Base-by-base conservation (phyloP, 2,113 vertebrate genomes). In the Hippocampus guttulatus region DNA sequence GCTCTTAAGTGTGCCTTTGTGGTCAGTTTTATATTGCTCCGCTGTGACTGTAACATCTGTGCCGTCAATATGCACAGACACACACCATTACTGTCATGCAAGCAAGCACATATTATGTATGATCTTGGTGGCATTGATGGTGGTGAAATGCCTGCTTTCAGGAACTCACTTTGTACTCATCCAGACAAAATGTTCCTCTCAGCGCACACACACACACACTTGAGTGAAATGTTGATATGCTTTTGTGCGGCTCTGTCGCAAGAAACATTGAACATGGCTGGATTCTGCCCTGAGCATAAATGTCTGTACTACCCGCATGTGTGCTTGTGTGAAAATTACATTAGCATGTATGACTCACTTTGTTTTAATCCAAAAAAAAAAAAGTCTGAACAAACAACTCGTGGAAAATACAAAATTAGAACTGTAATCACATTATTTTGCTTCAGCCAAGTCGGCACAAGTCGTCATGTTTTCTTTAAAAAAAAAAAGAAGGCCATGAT, bases 21-120 rank as follows among this genome's bases (percentile, higher is more conserved):
- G 80, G 83, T 88, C 70, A 58, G 66, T 62, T 69, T 79, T 20
- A 1, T 69, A 27, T 67, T 76, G 78, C 52, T 81, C 81, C 75
- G 73, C 1, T 14, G 33, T 76, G 81, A 74, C 55, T 63, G 38
- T 25, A 72, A 75, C 77, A 81, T 82, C 76, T 76, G 80, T 66
- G 73, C 62, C 58, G 51, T 86, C 78, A 78, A 71, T 76, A 81
- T 71, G 67, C 76, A 76, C 70, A 79, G 45, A 72, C 55, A 67
- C 30, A n/a, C 33, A 63, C 61, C 64, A 68, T 69, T 45, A 65
- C 67, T 68, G 70, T 47, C 64, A 21, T 47, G 47, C 63, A 51
- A 33, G 38, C 16, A 61, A 21, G 41, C 61, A 68, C 52, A 64
- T 65, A 43, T 25, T 60, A 30, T 55, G 20, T 33, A n/a, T 66